Base-by-base conservation (phyloP, 64 coral and sea anemone genomes). In the Orbicella faveolata region DNA sequence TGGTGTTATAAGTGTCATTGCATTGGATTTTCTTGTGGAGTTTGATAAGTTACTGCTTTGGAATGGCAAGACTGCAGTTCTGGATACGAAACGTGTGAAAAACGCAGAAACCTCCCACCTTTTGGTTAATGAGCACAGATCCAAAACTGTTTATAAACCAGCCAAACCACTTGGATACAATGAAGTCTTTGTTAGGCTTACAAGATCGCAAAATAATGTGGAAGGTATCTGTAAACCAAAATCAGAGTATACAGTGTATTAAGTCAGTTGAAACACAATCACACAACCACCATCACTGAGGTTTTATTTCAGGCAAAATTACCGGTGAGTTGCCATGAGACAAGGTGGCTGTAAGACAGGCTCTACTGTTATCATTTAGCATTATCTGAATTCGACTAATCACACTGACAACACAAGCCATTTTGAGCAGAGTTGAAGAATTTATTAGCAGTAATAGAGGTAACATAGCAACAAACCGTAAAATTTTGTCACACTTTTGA, bases 1-100 rank as follows among this genome's bases (percentile, higher is more conserved):
- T 68, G 90, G 87, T 4, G 83, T 93, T 18, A 68, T 95, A 51
- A 95, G 68, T 55, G 61, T 97, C 51, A 77, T 83, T 72, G 78
- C 87, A 33, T 81, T 92, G 15, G 57, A 90, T 74, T 87, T 81
- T 88, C 76, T 97, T 73, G 54, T 94, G 14, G 35, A 23, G 1
- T 75, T 97, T 61, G 95, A 97, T 74, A 97, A 97, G 66, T 86
- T 93, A 41, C 87, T 96, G 65, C 75, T 84, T 5, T 88, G 92
- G 92, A 84, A 88, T 84, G 92, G 73, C 15, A 89, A 84, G 63
- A 90, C 36, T 52, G 51, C 85, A 9, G 16, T 30, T 10, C 18
- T 55, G 11, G 77, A 73, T 55, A 75, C 2, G 18, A 39, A 75
- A 25, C 63, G 63, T 26, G 26, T 23, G 21, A 69, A 20, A 44